Conservation (phyloP, 2,113 vertebrate genomes). For the Phalacrocorax pelagicus region DNA sequence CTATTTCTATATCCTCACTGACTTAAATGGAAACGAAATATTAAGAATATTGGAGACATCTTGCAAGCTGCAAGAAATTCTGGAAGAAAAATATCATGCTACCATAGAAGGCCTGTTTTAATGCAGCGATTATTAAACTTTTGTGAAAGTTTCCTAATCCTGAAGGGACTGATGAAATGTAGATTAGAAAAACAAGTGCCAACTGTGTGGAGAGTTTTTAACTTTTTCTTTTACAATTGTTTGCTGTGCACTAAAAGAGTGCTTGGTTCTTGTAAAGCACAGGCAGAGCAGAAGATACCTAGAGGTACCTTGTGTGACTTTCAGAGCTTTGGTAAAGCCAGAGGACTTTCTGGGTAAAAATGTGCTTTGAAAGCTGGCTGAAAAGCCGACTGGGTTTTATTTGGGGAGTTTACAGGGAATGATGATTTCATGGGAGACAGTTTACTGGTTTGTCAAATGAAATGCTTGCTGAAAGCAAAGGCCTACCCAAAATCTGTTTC, state of each 20-base stretch:
- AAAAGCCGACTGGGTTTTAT: not conserved
- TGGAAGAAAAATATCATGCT: not conserved
- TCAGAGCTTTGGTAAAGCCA: not conserved
- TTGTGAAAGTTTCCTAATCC: not conserved
- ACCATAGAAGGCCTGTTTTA: not conserved
- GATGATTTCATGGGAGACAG: not conserved
- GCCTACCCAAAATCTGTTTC: not conserved
- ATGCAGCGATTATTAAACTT: not conserved
- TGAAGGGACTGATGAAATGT: not conserved
- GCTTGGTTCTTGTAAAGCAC: not conserved
- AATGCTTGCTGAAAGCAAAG: not conserved
- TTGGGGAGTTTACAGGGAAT: not conserved
- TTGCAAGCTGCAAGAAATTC: not conserved
- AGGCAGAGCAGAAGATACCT: not conserved
- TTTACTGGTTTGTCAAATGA: not conserved
- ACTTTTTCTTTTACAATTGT: not conserved
- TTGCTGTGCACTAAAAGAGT: not conserved
- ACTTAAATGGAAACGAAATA: not conserved
- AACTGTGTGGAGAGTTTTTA: accelerated
- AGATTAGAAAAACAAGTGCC: not conserved
- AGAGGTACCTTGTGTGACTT: not conserved
- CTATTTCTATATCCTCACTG: not conserved
- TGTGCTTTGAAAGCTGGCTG: not conserved
- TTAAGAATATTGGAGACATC: not conserved
- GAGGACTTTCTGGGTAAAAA: not conserved